Evolutionary conservation across 2,113 vertebrate species (phyloP).

Genomic region (Oplegnathus fasciatus): DNA sequence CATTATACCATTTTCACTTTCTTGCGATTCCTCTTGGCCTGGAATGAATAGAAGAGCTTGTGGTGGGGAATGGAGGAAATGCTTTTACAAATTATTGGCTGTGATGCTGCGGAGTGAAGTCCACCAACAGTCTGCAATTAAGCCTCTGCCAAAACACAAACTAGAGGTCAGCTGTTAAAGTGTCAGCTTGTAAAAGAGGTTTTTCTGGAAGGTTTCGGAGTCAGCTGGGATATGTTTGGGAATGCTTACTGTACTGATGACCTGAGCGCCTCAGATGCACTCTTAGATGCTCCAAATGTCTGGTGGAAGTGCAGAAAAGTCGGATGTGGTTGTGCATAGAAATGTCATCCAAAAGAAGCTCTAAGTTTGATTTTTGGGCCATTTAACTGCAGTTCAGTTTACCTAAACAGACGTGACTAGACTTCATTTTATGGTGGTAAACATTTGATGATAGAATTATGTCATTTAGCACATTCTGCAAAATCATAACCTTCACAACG

Average conservation of each 20-base stretch:
- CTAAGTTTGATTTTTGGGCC: neutral
- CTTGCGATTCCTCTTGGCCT: neutral
- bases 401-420: neutral
- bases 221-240: neutral
- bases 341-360: neutral
- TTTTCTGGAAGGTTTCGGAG: neutral
- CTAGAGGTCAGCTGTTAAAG: slow-evolving; percentile 29
- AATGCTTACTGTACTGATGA: neutral
- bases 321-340: neutral
- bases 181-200: slow-evolving; percentile 5
- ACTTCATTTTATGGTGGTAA: neutral
- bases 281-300: neutral
- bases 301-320: neutral
- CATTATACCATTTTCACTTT: neutral
- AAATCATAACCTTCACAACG: neutral
- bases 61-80: neutral
- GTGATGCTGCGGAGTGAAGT: neutral
- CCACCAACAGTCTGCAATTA: neutral
- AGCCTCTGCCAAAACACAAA: slow-evolving; percentile 18
- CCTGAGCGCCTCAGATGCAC: neutral
- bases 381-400: neutral
- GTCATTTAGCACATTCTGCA: neutral
- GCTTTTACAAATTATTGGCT: neutral
- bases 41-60: neutral
- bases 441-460: neutral